Percentiles rank a stretch among this genome's conserved stretches.
phyloP scores from a whole-genome alignment of 2,113 vertebrate genomes.

The Centrocercus urophasianus region DNA sequence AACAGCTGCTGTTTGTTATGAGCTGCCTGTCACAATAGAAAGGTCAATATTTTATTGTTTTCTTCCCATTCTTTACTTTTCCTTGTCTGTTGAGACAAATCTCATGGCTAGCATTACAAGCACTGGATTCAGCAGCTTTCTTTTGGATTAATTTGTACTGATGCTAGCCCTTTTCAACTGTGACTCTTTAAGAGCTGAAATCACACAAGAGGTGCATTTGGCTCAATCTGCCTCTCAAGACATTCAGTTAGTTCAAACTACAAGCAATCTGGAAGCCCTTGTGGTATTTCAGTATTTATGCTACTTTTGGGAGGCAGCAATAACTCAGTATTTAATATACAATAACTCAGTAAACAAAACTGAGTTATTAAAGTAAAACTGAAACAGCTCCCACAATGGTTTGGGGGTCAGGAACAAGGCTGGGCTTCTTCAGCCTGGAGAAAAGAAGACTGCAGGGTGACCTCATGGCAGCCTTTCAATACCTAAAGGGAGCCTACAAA shows the following conservation, averaged over 20 bases:
- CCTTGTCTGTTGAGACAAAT: conserved; percentile 12
- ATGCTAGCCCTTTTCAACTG: conserved; percentile 22
- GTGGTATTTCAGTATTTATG: conserved; percentile 2
- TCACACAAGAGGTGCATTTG: conserved; percentile 1
- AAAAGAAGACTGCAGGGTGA: too few species aligned
- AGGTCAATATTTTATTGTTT: conserved; percentile 45
- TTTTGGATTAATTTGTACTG: conserved; percentile 33
- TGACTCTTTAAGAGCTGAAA: conserved; percentile 9
- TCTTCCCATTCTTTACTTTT: conserved; percentile 6
- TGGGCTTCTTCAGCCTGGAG: not conserved
- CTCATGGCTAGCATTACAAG: conserved; percentile 30
- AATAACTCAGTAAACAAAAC: not conserved
- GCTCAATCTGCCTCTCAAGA: conserved; percentile 15
- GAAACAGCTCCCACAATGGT: not conserved
- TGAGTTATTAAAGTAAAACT: conserved; percentile 13
- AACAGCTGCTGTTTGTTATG: conserved; percentile 63
- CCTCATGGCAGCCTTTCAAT: too few species aligned
- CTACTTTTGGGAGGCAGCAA: not conserved
- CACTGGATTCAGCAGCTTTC: conserved; percentile 44
- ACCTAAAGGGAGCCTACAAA: too few species aligned
- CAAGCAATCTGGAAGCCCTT: conserved; percentile 3
- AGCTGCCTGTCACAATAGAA: conserved; percentile 35
- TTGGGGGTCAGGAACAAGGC: not conserved
- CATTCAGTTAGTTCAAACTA: conserved; percentile 14
- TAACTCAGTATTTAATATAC: too few species aligned